These are phyloP conservation scores for Arctia plantaginis DNA, from an alignment of 2,888 invertebrate species.

Conservation along the genomic window DNA sequence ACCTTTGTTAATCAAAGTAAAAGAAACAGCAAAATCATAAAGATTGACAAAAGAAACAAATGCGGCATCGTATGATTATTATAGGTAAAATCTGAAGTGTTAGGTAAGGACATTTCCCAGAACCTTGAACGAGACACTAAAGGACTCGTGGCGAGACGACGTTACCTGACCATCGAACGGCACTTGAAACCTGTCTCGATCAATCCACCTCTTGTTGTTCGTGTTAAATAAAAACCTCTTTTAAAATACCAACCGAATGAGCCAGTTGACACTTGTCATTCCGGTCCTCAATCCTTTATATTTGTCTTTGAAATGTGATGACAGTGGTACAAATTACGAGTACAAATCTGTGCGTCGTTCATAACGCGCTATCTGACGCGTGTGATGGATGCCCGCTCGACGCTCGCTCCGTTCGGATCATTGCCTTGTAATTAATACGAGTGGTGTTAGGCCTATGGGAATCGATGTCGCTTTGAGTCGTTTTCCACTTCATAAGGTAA, in stretches of 20 bases:
- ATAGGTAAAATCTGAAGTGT: slow-evolving; percentile 67
- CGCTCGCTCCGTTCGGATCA: slow-evolving; percentile 70
- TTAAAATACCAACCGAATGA: slow-evolving; percentile 84
- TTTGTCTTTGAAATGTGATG: slow-evolving; percentile 87
- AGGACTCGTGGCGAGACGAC: slow-evolving; percentile 69
- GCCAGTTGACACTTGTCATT: slow-evolving; percentile 84
- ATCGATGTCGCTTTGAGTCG: slow-evolving; percentile 79
- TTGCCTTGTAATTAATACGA: slow-evolving; percentile 83
- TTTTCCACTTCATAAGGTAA: slow-evolving; percentile 77
- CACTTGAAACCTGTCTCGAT: slow-evolving; percentile 86
- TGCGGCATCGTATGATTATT: slow-evolving; percentile 62
- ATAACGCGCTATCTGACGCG: slow-evolving; percentile 82
- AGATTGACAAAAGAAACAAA: slow-evolving; percentile 43
- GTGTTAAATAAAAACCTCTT: slow-evolving; percentile 85
- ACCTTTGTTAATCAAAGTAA: neutral
- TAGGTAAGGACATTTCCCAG: slow-evolving; percentile 81
- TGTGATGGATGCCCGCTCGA: slow-evolving; percentile 80
- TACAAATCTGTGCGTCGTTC: slow-evolving; percentile 85
- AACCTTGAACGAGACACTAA: slow-evolving; percentile 76
- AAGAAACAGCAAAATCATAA: slow-evolving; percentile 38
- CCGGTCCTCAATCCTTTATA: slow-evolving; percentile 85
- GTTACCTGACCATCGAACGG: slow-evolving; percentile 79
- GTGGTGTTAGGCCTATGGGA: slow-evolving; percentile 70
- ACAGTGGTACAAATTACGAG: slow-evolving; percentile 86
- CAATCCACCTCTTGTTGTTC: slow-evolving; percentile 85